Base-by-base conservation (phyloP, 1,140 invertebrate species). In the Aphelinus atriplicis region DNA sequence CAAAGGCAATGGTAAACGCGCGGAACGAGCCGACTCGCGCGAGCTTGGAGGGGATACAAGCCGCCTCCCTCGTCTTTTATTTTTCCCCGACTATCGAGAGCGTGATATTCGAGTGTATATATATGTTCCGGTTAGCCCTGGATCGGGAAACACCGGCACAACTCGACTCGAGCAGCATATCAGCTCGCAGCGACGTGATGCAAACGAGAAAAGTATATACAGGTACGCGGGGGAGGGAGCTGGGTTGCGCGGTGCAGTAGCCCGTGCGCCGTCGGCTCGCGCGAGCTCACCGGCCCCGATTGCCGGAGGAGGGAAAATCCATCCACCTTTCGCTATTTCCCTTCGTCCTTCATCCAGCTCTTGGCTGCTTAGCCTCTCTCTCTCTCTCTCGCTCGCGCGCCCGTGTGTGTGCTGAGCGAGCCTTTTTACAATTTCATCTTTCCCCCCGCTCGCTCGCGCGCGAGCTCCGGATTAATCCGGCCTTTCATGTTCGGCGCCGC, bases 1-100 rank as follows among this genome's bases (percentile, higher is more conserved):
- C 84, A 88, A 88, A 88, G 80, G 86, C 84, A 87, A 88, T 87
- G 85, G 86, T 86, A 88, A 87, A 87, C 84, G 84, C 2, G 58
- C 6, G 9, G 60, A 56, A 26, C 26, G 26, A 26, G 26, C 26
- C 26, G 26, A 26, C 26, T 26, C 26, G 26, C 26, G 26, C 26
- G 26, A 26, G 26, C 26, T 26, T 26, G 66, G 64, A 76, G 71
- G 73, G 73, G 66, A 63, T 68, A 26, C 26, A 26, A 26, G 26
- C 26, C 26, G 26, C 26, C 26, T 26, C 26, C 26, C 26, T 26
- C 26, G 26, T 26, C 26, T 26, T 26, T 26, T 26, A 26, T 26
- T 26, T 26, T 26, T 26, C 26, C 26, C 26, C 26, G 26, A 26
- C 26, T 26, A 26, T 26, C 26, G 26, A 26, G 26, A 26, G 26